Conservation (phyloP, 1,140 invertebrate genomes). For the Solenopsis invicta region DNA sequence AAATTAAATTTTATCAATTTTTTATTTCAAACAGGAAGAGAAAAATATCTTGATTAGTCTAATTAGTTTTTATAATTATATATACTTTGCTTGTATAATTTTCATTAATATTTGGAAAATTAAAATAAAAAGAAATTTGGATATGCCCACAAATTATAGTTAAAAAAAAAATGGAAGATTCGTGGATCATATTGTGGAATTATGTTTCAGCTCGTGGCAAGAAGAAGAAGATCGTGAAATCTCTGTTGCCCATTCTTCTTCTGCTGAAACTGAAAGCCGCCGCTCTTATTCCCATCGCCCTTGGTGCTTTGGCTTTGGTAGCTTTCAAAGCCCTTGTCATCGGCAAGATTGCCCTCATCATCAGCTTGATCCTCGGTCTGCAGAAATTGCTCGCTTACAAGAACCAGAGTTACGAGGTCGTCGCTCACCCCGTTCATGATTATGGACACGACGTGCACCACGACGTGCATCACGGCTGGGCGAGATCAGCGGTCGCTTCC, state of each 20-base stretch:
- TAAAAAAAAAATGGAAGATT: no score
- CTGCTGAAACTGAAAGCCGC: slow-evolving; percentile 93
- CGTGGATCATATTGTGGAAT: slow-evolving; percentile 15
- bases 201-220: slow-evolving; percentile 87
- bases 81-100: no score
- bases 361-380: slow-evolving; percentile 92
- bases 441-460: slow-evolving; percentile 83
- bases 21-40: not conserved
- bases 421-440: slow-evolving; percentile 82
- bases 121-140: not conserved
- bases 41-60: not conserved
- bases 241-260: slow-evolving; percentile 90
- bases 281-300: slow-evolving; percentile 91
- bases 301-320: slow-evolving; percentile 92
- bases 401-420: slow-evolving; percentile 90
- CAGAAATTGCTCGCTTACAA: slow-evolving; percentile 93
- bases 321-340: slow-evolving; percentile 94
- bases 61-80: no score
- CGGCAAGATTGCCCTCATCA: slow-evolving; percentile 93
- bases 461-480: slow-evolving; percentile 84
- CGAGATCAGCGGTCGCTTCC: slow-evolving; percentile 80
- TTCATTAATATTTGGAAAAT: not conserved
- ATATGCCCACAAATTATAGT: not conserved
- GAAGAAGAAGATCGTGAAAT: slow-evolving; percentile 89
- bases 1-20: slow-evolving; percentile 19